Base-by-base conservation (phyloP, 2,888 invertebrate species). In the Panzeria rudis region DNA sequence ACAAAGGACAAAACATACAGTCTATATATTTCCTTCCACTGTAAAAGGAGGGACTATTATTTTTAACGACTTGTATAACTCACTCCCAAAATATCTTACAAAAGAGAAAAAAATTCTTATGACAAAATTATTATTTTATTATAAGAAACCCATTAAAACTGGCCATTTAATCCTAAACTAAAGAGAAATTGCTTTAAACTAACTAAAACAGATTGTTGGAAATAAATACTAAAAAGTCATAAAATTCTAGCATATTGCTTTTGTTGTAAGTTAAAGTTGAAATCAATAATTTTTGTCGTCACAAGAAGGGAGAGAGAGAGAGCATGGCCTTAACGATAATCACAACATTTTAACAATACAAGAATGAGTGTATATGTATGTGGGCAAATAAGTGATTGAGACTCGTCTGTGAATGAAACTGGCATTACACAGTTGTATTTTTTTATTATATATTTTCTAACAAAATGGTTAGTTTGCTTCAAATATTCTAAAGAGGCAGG, bases 251-350 rank as follows among this genome's bases (percentile, higher is more conserved):
- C n/a, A 64, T 17, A 64, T 9, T 50, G 52, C 15, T 50, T n/a
- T 54, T 62, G 23, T 71, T 62, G 38, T 35, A 59, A 69, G 69
- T 69, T 69, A 61, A 77, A 78, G 83, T 78, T 71, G 66, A 61
- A 78, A 83, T 83, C 72, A 83, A 83, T 83, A 78, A 83, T 69
- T 78, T 78, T 11, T 11, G 29, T 35, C 13, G 8, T 17, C 44
- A 32, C 4, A n/a, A n/a, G 4, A 29, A 15, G n/a, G 47, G 20
- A n/a, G 15, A 25, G 8, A 35, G 7, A 20, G 3, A 8, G 3
- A 15, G 3, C 7, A 50, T 11, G 29, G 20, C 6, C 25, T 23
- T 13, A 13, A 20, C 23, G 32, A 72, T 72, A 72, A 72, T 83
- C 59, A 64, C 44, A 35, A 25, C 11, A 29, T 32, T 50, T 68